Percentiles rank a stretch among this genome's conserved stretches.
Conservation (phyloP, 2,797 vertebrate species). For the Australoheros facetus region DNA sequence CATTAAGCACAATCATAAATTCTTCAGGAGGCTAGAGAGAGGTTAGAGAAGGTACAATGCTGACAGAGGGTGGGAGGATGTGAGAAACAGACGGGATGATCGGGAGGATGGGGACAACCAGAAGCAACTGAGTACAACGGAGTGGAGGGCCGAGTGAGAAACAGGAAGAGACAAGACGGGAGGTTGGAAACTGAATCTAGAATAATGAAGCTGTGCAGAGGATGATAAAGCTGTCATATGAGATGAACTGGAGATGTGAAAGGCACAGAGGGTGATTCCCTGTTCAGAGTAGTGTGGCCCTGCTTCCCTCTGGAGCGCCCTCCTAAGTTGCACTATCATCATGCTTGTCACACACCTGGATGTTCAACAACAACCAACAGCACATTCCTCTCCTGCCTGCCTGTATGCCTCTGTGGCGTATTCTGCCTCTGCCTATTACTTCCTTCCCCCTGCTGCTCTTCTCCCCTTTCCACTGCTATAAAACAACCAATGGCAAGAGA, state of each 20-base stretch:
- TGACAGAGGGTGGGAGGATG: constrained; percentile 64
- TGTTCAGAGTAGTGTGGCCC: constrained; percentile 2
- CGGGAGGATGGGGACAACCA: constrained; percentile 24
- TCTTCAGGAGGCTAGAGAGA: constrained; percentile 67
- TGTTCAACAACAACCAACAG: constrained; percentile 32
- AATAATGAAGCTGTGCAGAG: constrained; percentile 17
- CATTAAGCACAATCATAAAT: constrained; percentile 78
- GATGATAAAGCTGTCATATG: constrained; percentile 17
- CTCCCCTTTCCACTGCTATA: constrained; percentile 22
- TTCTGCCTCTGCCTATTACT: constrained; percentile 6
- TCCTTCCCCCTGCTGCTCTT: constrained; percentile 25
- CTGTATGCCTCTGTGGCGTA: constrained; percentile 11
- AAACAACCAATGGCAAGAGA: constrained; percentile 45
- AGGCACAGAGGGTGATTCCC: not conserved
- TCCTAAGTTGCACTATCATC: constrained; percentile 32
- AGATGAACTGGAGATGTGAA: constrained; percentile 7
- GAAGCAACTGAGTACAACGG: constrained; percentile 12
- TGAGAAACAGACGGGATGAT: constrained; percentile 45
- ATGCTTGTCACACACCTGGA: constrained; percentile 44
- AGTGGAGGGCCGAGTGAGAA: constrained; percentile 74
- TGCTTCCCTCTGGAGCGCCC: not conserved
- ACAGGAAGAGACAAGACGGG: constrained; percentile 43
- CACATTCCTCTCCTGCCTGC: constrained; percentile 8
- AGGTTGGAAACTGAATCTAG: constrained; percentile 32
- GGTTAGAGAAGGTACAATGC: constrained; percentile 57